Base-by-base conservation (phyloP, 2,113 vertebrate species). In the Dendropsophus ebraccatus region DNA sequence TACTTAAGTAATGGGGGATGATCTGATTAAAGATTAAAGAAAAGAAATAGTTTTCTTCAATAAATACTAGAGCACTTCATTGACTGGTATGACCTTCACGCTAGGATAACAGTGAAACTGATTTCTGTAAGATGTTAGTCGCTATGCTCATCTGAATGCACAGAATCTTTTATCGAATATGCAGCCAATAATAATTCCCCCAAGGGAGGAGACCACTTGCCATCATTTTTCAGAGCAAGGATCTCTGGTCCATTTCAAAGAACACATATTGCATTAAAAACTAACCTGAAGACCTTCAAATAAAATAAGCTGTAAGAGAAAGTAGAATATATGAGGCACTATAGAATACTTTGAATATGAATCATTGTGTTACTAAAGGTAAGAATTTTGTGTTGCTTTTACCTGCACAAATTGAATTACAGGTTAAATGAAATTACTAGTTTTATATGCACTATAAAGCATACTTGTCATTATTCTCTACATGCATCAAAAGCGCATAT, bases 71-170 rank as follows among this genome's bases (percentile, higher is more conserved):
- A 85, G 45, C 65, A 85, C 77, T 70, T 78, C 60, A 56, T 81
- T 81, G 84, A 80, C 77, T 72, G 52, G 50, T 49, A 28, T 86
- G 77, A 86, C 84, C 77, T 86, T 86, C 84, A 86, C 70, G 77
- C 28, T 85, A 79, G 84, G 76, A 81, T 25, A 70, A 81, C 62
- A 73, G 67, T 73, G 50, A 52, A 81, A 81, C 32, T 81, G 62
- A 86, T 70, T 86, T 58, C 37, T 81, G 75, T 52, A 81, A 73
- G 70, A 69, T 37, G 77, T 74, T 72, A 86, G 84, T 28, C 77
- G 79, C 35, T 73, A 35, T 81, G 77, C 77, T 86, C 67, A 81
- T 86, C 84, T 80, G 77, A 86, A 86, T 86, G 84, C 84, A 86
- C 84, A 74, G 69, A 80, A 86, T 73, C 67, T 56, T 58, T 35